These are phyloP conservation scores for Plectus sambesii DNA, from an alignment of 1,140 invertebrate species.

Conservation along the genomic window DNA sequence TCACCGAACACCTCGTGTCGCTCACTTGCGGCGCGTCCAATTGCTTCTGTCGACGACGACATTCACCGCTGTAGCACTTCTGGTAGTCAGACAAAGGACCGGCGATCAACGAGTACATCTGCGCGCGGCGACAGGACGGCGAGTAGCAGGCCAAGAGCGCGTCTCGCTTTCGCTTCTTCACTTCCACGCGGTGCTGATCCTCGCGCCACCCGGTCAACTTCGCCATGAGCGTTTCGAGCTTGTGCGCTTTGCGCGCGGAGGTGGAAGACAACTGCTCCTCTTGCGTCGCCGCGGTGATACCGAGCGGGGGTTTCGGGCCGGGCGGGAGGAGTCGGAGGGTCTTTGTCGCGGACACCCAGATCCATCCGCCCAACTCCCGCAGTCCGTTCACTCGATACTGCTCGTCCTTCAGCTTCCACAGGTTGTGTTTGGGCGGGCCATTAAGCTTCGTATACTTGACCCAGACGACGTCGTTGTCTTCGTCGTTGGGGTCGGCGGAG, in stretches of 20 bases:
- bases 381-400: constrained; percentile 18
- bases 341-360: constrained; percentile 16
- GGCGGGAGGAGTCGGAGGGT: not conserved
- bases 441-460: not conserved
- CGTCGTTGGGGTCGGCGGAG: not conserved
- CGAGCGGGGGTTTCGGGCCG: constrained; percentile 1
- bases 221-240: not conserved
- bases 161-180: not conserved
- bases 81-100: constrained; percentile 4
- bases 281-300: not conserved
- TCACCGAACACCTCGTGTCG: not conserved
- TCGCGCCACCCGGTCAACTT: not conserved
- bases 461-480: not conserved
- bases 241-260: not conserved
- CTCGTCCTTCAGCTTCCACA: constrained; percentile 14
- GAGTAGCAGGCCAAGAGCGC: not conserved
- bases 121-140: constrained; percentile 1
- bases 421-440: not conserved
- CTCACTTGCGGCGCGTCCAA: not conserved
- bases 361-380: constrained; percentile 23
- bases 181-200: constrained; percentile 1
- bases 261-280: not conserved
- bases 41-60: constrained; percentile 2
- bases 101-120: constrained; percentile 4
- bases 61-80: constrained; percentile 8